These are phyloP conservation scores for Pristionchus arcanus DNA, from an alignment of 2,888 invertebrate species.

Conservation along the genomic window DNA sequence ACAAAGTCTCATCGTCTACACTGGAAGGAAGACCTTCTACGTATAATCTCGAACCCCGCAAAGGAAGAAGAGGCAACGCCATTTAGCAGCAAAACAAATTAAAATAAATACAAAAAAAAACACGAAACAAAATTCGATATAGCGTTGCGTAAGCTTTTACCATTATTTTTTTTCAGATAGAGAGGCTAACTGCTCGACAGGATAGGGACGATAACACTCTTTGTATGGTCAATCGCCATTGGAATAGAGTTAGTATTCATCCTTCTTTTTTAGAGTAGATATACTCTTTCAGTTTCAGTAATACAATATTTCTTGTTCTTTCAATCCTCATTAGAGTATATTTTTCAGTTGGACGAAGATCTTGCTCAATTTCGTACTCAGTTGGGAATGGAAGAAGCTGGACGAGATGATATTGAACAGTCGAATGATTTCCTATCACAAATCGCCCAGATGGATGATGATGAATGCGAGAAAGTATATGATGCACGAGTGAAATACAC, in stretches of 20 bases:
- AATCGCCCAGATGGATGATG: slow-evolving; percentile 60
- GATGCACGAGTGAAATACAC: slow-evolving; percentile 60
- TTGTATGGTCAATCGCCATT: slow-evolving; percentile 95
- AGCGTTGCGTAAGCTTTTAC: neutral
- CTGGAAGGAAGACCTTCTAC: neutral
- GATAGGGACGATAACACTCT: slow-evolving; percentile 97
- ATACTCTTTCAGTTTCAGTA: neutral
- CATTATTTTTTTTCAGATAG: slow-evolving; percentile 9
- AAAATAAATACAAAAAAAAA: too few species aligned
- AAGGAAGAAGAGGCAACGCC: slow-evolving; percentile 34
- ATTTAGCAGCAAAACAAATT: neutral
- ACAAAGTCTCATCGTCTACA: slow-evolving; percentile 17
- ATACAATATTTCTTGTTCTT: neutral
- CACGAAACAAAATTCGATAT: too few species aligned
- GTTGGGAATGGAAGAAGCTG: neutral
- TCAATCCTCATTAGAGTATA: too few species aligned
- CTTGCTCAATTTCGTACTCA: slow-evolving; percentile 22
- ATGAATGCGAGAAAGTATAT: slow-evolving; percentile 58
- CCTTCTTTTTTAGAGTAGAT: neutral
- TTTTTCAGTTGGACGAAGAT: slow-evolving; percentile 52
- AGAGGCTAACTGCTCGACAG: slow-evolving; percentile 85
- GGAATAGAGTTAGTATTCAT: slow-evolving; percentile 86
- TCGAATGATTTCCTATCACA: slow-evolving; percentile 58
- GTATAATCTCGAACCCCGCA: slow-evolving; percentile 4
- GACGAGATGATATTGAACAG: slow-evolving; percentile 1